A percentile compares a stretch with the other conserved stretches of the same genome.
Conservation (phyloP, 2,888 invertebrate species). For the Acanthosepion pharaonis region DNA sequence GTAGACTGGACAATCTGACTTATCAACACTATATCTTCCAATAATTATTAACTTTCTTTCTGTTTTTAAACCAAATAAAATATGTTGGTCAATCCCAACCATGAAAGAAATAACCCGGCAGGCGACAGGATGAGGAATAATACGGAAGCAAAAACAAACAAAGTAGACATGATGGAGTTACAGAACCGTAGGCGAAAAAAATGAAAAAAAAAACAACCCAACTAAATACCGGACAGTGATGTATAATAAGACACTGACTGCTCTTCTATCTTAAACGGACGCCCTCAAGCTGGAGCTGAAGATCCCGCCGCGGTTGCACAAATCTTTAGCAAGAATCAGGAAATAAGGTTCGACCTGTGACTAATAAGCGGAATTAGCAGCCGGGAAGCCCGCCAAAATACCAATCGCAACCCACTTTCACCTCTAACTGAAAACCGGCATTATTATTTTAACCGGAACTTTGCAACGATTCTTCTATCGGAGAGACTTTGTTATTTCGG, state of each 20-base stretch:
- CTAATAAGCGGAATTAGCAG: background rate
- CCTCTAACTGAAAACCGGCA: background rate
- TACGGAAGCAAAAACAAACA: background rate
- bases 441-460: slow-evolving; percentile 33
- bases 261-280: background rate
- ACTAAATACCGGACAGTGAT: background rate
- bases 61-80: background rate
- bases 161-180: background rate
- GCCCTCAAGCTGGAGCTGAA: background rate
- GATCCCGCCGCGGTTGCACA: background rate
- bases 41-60: background rate
- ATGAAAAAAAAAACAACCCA: background rate
- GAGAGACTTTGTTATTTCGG: background rate
- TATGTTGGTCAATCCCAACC: background rate
- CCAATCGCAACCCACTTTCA: background rate
- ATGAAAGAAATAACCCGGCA: background rate
- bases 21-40: background rate
- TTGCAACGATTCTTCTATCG: background rate
- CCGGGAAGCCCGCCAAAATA: background rate
- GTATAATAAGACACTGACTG: background rate
- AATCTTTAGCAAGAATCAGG: background rate
- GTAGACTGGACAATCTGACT: background rate
- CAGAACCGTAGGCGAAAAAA: background rate
- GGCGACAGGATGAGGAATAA: background rate
- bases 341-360: background rate